Evolutionary conservation across 2,888 invertebrate species (phyloP), one percentile per base, ranked within the genome.

Genomic region (Nudaria mundana): DNA sequence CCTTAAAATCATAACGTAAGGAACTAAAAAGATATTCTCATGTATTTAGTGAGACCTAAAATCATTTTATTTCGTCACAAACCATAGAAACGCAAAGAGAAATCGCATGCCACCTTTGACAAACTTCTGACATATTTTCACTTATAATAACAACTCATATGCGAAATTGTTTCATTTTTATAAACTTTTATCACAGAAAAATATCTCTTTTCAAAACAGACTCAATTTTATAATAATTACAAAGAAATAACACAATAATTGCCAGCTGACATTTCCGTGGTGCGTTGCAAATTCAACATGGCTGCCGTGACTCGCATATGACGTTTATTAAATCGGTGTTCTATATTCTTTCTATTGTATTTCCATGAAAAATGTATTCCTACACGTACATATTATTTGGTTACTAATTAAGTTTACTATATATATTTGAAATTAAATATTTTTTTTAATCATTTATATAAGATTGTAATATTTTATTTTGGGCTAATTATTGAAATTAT

Each of bases 221-320:
- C 35, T 65, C 63, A 77, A 63, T 81, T 81, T 71, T 76, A 75
- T 72, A 82, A 65, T 71, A 69, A 61, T 79, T 76, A 68, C 60
- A 74, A 54, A 73, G 72, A 82, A 85, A 68, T 76, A 71, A 68
- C 74, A 82, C 79, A 76, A n/a, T n/a, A n/a, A 76, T 76, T 72
- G 77, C 87, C 89, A 89, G 88, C 88, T 89, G 89, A 89, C 89
- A 88, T 88, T 84, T 88, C 87, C 85, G 77, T 78, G 76, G 75
- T 85, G 85, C 84, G 86, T 86, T 87, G 83, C 79, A 83, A 84
- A 84, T 85, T 84, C 86, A 89, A 89, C 78, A 89, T 89, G 89
- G 89, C 89, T 75, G 85, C 75, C 78, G 70, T 77, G 79, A 79
- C 71, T 83, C 66, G 70, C 72, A 76, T 70, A 81, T 82, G 84